Percentiles rank a stretch among this genome's conserved stretches.
Conservation (phyloP, 1,140 invertebrate species). For the Scaptodrosophila lebanonensis region DNA sequence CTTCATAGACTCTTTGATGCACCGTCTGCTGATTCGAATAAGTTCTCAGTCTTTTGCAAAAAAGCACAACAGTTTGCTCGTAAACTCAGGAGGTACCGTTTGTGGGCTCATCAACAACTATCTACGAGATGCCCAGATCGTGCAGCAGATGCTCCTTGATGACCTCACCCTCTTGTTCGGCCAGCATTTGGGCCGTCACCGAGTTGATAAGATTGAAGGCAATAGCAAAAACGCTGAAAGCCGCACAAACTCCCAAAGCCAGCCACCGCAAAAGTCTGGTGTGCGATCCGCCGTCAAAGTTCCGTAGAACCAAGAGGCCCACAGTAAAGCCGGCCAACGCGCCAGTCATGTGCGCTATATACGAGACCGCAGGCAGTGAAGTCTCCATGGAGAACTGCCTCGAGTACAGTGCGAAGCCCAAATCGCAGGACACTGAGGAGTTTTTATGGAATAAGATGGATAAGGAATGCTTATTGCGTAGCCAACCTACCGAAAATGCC, state of each 20-base stretch:
- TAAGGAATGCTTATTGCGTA: conserved; percentile 32
- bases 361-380: conserved; percentile 87
- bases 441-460: not conserved
- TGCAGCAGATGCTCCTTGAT: conserved; percentile 69
- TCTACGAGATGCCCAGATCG: conserved; percentile 63
- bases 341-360: conserved; percentile 95
- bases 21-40: no score
- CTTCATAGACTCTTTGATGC: no score
- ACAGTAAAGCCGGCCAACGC: conserved; percentile 92
- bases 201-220: conserved; percentile 93
- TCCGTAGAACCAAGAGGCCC: conserved; percentile 93
- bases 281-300: conserved; percentile 94
- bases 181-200: conserved; percentile 72
- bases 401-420: conserved; percentile 95
- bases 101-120: conserved; percentile 11
- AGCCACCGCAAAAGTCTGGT: conserved; percentile 96
- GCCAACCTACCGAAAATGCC: conserved; percentile 90
- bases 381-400: conserved; percentile 85
- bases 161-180: conserved; percentile 67
- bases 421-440: conserved; percentile 89
- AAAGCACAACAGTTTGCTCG: no score
- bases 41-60: no score
- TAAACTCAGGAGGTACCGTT: no score
- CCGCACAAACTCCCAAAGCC: conserved; percentile 92
- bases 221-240: conserved; percentile 93